Evolutionary conservation across 2,797 vertebrate genomes (phyloP), one percentile per base, ranked within the genome.

Genomic region (Platalea minor): DNA sequence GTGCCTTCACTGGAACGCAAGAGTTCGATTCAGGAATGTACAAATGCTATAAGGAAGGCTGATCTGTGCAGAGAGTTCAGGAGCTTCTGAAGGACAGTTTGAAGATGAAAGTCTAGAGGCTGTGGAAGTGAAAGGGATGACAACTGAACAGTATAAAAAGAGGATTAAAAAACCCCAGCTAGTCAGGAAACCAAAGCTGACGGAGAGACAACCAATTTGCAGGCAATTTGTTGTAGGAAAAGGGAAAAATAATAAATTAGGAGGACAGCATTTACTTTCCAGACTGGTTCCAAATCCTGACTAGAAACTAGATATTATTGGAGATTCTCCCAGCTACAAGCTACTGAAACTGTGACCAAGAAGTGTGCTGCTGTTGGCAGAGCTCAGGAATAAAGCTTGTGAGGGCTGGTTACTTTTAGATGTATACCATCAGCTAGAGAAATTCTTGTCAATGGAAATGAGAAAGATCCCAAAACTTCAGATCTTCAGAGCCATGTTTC

Each of bases 1-100:
- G 6, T 54, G 20, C 7, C 20, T 64, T 82, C 31, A 31, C 5
- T 0, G 1, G 9, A 39, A 50, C 1, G 1, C 13, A 39, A n/a
- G 28, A 60, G 12, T 31, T 67, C 23, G 17, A 29, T 28, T 94
- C 76, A 63, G 61, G 46, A 75, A 51, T 4, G 7, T 41, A 43
- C 13, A 56, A 70, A 68, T n/a, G 31, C 39, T 28, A 17, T 25
- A 23, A 90, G 45, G 37, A 45, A 74, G 9, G 26, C 13, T 57
- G 14, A 53, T 46, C 31, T 28, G 9, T 74, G 60, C 41, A 50
- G 48, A 83, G 45, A 46, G 64, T 51, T 77, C 61, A 74, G 61
- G 50, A 83, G 14, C 21, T 91, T 75, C 15, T 37, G 53, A 82
- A 82, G 31, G 19, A 60, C 5, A 11, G 23, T 60, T 79, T 76